A percentile compares a stretch with the other conserved stretches of the same genome.
phyloP scores from a whole-genome alignment of 2,888 invertebrate genomes.

The Folsomia candida region DNA sequence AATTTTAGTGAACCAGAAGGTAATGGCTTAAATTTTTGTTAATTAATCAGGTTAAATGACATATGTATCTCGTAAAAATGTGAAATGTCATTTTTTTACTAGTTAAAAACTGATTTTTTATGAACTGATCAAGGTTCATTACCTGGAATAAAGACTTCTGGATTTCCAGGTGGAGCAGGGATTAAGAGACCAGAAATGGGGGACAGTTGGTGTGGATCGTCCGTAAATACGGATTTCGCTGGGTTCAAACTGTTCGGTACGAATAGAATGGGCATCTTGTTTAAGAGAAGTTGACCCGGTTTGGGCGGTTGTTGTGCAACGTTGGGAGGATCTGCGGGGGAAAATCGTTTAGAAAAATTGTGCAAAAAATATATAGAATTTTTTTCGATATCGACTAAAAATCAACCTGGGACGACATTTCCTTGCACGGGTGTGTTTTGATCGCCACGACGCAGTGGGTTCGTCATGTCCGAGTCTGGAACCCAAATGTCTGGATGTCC shows the following conservation, averaged over 20 bases:
- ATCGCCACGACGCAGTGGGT: not conserved
- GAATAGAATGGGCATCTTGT: not conserved
- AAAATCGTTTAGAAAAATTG: not conserved
- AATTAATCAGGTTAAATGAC: no score
- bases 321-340: not conserved
- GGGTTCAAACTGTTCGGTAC: not conserved
- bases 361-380: not conserved
- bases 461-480: conserved; percentile 3
- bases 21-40: no score
- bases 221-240: not conserved
- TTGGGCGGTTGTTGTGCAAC: no score
- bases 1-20: no score
- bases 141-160: not conserved
- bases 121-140: no score
- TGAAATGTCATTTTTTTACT: no score
- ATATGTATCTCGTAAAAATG: no score
- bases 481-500: conserved; percentile 1
- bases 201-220: not conserved
- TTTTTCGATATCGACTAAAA: no score
- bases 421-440: not conserved
- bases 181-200: not conserved
- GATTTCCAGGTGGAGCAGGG: not conserved
- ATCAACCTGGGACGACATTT: not conserved
- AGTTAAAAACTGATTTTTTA: no score
- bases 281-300: not conserved